Conservation (phyloP, 2,888 invertebrate genomes). For the Hermaeophaga mercurialis region DNA sequence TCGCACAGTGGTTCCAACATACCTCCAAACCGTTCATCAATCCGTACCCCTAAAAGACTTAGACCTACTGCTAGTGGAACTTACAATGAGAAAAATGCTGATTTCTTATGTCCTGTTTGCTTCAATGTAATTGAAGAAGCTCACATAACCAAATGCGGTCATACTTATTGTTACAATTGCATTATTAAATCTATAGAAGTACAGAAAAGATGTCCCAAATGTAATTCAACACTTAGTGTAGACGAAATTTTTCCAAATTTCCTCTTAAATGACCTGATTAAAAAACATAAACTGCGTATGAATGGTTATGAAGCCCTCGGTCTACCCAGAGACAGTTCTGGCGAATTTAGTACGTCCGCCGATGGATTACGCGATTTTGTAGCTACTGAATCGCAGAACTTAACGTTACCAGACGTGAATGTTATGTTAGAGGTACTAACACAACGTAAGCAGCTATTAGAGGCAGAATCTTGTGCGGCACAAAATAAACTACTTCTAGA, state of each 20-base stretch:
- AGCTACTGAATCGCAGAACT: constrained; percentile 70
- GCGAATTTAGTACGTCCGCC: constrained; percentile 56
- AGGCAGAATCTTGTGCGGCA: constrained; percentile 79
- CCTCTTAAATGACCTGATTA: constrained; percentile 79
- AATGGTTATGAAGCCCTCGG: constrained; percentile 59
- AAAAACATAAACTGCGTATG: constrained; percentile 68
- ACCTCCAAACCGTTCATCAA: constrained; percentile 55
- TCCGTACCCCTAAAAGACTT: constrained; percentile 60
- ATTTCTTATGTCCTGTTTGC: constrained; percentile 80
- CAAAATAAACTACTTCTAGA: constrained; percentile 83
- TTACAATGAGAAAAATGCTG: constrained; percentile 70
- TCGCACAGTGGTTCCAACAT: constrained; percentile 55
- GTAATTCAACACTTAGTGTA: constrained; percentile 72
- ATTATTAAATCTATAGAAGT: constrained; percentile 71
- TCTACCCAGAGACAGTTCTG: constrained; percentile 53
- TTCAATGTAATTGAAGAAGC: constrained; percentile 89
- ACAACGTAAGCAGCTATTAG: constrained; percentile 77
- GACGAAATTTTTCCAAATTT: constrained; percentile 86
- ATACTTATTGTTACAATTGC: constrained; percentile 88
- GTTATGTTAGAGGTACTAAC: constrained; percentile 79
- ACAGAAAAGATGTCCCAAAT: constrained; percentile 80
- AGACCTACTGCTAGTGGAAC: constrained; percentile 62
- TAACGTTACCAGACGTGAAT: constrained; percentile 80
- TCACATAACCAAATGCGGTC: constrained; percentile 89
- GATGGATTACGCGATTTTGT: constrained; percentile 68